Evolutionary conservation across 1,140 invertebrate species (phyloP).

Genomic region (Contarinia nasturtii): DNA sequence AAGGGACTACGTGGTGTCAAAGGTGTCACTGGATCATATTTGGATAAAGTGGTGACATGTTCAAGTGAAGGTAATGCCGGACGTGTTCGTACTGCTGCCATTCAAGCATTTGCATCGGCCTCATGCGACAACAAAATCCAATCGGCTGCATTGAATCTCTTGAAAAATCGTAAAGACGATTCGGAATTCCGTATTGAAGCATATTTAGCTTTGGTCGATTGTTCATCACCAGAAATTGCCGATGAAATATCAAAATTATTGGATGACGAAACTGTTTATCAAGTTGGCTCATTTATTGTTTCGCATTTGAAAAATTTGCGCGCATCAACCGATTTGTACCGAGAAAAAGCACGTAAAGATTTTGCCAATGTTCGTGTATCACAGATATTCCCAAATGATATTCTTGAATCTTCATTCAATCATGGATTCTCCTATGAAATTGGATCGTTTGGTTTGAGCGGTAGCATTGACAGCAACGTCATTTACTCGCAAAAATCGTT

Average conservation of each 20-base stretch:
- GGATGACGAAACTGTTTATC: constrained; percentile 45
- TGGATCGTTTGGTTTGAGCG: constrained; percentile 48
- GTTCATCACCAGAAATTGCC: constrained; percentile 45
- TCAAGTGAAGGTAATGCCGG: constrained; percentile 39
- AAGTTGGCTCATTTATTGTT: constrained; percentile 74
- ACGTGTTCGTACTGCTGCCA: constrained; percentile 55
- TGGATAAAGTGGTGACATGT: constrained; percentile 42
- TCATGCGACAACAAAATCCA: constrained; percentile 36
- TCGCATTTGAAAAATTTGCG: constrained; percentile 60
- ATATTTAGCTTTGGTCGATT: constrained; percentile 60
- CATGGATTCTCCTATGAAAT: constrained; percentile 56
- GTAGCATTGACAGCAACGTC: constrained; percentile 46
- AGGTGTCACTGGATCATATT: constrained; percentile 38
- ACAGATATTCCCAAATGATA: constrained; percentile 55
- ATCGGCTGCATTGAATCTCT: constrained; percentile 32
- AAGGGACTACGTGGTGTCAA: constrained; percentile 70
- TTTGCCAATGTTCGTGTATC: constrained; percentile 44
- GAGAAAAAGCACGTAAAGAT: constrained; percentile 40
- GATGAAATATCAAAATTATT: constrained; percentile 50
- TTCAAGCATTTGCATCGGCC: constrained; percentile 55
- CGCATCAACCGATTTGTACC: constrained; percentile 53
- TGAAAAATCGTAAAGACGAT: constrained; percentile 53
- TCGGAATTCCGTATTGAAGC: constrained; percentile 75
- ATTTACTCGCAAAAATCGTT: constrained; percentile 81
- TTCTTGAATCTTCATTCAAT: constrained; percentile 64